Percentiles rank a stretch among this genome's conserved stretches.
These are phyloP conservation scores for Dermolepida albohirtum DNA, from an alignment of 2,888 invertebrate genomes.

Conservation along the genomic window DNA sequence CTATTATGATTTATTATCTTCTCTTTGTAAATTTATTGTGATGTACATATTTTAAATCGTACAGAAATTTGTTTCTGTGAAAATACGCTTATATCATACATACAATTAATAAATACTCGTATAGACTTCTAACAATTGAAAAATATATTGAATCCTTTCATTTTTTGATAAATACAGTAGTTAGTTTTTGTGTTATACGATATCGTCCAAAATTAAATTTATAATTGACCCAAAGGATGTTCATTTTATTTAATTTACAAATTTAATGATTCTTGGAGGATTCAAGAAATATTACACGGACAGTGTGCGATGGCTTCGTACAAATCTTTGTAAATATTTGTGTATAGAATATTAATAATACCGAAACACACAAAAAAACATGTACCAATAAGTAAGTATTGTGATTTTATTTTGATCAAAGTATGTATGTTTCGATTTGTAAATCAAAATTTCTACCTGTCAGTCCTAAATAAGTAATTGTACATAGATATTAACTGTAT, in stretches of 20 bases:
- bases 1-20: constrained; percentile 13
- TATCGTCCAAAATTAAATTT: not conserved
- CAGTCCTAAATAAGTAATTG: constrained; percentile 22
- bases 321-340: constrained; percentile 29
- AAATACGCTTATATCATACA: constrained; percentile 37
- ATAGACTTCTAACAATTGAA: constrained; percentile 25
- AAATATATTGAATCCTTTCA: constrained; percentile 31
- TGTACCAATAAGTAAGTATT: constrained; percentile 29
- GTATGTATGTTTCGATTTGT: constrained; percentile 36
- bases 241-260: constrained; percentile 24
- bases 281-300: constrained; percentile 19
- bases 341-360: constrained; percentile 26
- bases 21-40: constrained; percentile 28
- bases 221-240: constrained; percentile 16
- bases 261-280: constrained; percentile 13
- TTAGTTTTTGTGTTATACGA: constrained; percentile 1
- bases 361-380: constrained; percentile 24
- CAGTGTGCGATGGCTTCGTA: constrained; percentile 11
- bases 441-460: constrained; percentile 35
- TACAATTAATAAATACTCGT: constrained; percentile 31
- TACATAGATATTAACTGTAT: constrained; percentile 28
- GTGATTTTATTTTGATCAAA: constrained; percentile 37
- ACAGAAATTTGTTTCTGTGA: constrained; percentile 32
- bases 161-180: constrained; percentile 1
- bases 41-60: constrained; percentile 30